Evolutionary conservation across 2,888 invertebrate species (phyloP).

Genomic region (Meghimatium bilineatum): DNA sequence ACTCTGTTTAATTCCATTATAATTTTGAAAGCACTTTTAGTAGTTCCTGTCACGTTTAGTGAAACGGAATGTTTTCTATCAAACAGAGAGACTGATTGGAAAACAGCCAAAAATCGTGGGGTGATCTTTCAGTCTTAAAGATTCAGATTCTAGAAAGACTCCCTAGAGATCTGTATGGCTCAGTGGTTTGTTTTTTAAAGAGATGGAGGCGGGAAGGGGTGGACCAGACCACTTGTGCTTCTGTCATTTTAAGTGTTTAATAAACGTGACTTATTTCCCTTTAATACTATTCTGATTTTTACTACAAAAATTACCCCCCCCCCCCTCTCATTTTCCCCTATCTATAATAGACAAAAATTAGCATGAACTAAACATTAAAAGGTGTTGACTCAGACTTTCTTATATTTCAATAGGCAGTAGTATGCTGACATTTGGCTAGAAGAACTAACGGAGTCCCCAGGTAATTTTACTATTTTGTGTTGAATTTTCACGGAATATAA

Average conservation of each 20-base stretch:
- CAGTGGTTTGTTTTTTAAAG: background rate
- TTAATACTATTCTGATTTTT: background rate
- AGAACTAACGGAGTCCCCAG: no score
- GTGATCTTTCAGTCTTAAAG: background rate
- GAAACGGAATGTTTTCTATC: background rate
- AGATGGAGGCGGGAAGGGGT: no score
- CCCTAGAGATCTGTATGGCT: background rate
- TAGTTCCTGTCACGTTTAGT: background rate
- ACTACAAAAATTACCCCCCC: no score
- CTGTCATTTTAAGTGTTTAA: slow-evolving; percentile 6
- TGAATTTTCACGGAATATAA: no score
- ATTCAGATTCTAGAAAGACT: background rate
- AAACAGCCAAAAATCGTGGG: background rate
- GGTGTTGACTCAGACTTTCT: no score
- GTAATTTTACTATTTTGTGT: no score
- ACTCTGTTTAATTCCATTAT: background rate
- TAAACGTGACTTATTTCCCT: slow-evolving; percentile 6
- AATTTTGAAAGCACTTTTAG: background rate
- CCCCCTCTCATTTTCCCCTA: no score
- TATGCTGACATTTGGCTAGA: no score
- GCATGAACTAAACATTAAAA: no score
- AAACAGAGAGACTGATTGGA: background rate
- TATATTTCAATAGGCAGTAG: no score
- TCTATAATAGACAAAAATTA: no score
- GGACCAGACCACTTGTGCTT: background rate